A percentile compares a stretch with the other conserved stretches of the same genome.
phyloP scores from a whole-genome alignment of 2,797 vertebrate genomes.

The Crocidura indochinensis region DNA sequence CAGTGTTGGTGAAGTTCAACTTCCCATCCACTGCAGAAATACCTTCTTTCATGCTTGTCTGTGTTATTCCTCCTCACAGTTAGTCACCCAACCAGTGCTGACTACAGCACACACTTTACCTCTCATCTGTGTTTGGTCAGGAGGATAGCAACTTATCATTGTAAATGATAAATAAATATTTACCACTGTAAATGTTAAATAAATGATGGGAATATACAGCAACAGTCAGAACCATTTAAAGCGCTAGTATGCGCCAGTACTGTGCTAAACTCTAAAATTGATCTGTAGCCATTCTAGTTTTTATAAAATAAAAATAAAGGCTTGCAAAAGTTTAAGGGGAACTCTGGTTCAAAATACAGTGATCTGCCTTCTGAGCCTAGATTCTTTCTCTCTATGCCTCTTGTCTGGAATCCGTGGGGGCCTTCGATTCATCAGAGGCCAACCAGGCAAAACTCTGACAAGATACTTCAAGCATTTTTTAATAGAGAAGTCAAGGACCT shows the following conservation, averaged over 20 bases:
- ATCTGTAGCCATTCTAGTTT: slow-evolving; percentile 20
- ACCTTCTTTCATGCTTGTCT: not conserved
- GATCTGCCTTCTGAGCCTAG: slow-evolving; percentile 2
- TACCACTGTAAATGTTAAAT: not conserved
- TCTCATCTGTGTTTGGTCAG: not conserved
- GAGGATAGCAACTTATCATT: slow-evolving; percentile 7
- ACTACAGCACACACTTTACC: slow-evolving; percentile 1
- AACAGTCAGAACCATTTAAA: slow-evolving; percentile 50
- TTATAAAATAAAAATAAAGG: slow-evolving; percentile 58
- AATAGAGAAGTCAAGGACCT: no score
- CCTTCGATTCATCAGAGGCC: no score
- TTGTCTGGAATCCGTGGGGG: not conserved
- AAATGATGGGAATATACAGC: slow-evolving; percentile 19
- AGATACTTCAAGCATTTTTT: no score
- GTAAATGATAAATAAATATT: not conserved
- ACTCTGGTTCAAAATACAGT: slow-evolving; percentile 46
- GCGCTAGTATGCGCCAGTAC: not conserved
- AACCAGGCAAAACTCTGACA: no score
- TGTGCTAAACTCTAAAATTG: not conserved
- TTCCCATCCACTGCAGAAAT: not conserved
- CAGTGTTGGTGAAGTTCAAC: not conserved
- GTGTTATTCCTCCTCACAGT: slow-evolving; percentile 11
- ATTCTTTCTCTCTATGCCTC: not conserved
- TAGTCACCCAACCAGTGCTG: not conserved
- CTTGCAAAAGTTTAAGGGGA: slow-evolving; percentile 25